Conservation (phyloP, 2,888 invertebrate species). For the Catocala fraxini region DNA sequence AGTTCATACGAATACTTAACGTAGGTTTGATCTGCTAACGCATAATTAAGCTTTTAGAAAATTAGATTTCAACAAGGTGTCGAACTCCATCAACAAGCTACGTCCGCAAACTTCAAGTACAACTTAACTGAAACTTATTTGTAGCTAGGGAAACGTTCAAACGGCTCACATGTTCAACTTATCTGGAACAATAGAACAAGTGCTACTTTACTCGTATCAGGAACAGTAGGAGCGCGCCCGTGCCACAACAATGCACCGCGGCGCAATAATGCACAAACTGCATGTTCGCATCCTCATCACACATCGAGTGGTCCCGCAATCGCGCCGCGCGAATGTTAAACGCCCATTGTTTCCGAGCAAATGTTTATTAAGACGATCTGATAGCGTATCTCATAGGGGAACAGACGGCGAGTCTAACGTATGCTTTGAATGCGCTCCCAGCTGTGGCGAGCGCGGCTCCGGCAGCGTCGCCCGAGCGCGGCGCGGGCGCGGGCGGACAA, state of each 20-base stretch:
- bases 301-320: constrained; percentile 59
- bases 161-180: constrained; percentile 27
- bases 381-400: constrained; percentile 81
- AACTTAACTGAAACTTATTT: constrained; percentile 20
- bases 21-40: too few relatives aligned
- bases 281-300: constrained; percentile 50
- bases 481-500: constrained; percentile 63
- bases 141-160: constrained; percentile 28
- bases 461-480: constrained; percentile 22
- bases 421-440: constrained; percentile 72
- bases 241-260: constrained; percentile 66
- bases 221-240: constrained; percentile 54
- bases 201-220: constrained; percentile 50
- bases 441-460: constrained; percentile 9
- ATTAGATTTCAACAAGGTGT: background rate
- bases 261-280: constrained; percentile 68
- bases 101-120: constrained; percentile 2
- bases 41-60: background rate
- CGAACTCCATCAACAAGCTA: background rate
- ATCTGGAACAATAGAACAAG: constrained; percentile 42
- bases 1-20: too few relatives aligned
- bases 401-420: constrained; percentile 77
- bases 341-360: constrained; percentile 80
- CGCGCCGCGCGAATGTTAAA: constrained; percentile 75
- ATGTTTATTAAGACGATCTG: constrained; percentile 87